Conservation (phyloP, 2,888 invertebrate genomes). For the Netelia virgata region DNA sequence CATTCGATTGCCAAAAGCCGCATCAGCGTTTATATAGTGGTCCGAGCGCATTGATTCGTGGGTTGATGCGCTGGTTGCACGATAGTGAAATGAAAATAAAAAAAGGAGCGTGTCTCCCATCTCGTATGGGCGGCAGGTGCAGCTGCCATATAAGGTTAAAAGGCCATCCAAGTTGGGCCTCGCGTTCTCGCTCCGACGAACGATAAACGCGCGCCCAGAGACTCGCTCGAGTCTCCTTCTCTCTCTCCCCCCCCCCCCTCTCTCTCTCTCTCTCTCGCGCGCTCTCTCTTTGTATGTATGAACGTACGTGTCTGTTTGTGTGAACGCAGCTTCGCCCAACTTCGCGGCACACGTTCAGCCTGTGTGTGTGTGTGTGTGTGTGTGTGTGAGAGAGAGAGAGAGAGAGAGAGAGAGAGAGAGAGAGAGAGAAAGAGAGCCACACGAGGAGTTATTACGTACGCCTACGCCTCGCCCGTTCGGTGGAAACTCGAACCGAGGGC, state of each 20-base stretch:
- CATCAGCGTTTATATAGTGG: not conserved
- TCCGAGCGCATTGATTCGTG: slow-evolving; percentile 67
- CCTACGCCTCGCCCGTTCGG: slow-evolving; percentile 75
- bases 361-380: too few relatives aligned
- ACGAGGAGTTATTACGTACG: slow-evolving; percentile 79
- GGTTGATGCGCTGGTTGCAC: slow-evolving; percentile 68
- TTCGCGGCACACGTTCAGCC: slow-evolving; percentile 68
- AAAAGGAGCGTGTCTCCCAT: slow-evolving; percentile 51
- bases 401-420: too few relatives aligned
- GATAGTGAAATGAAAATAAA: slow-evolving; percentile 66
- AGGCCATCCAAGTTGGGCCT: slow-evolving; percentile 77
- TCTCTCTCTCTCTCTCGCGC: too few relatives aligned
- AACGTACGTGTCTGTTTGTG: slow-evolving; percentile 8
- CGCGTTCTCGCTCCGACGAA: slow-evolving; percentile 68
- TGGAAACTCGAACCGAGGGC: slow-evolving; percentile 74
- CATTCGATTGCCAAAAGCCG: not conserved
- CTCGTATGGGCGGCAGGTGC: slow-evolving; percentile 80
- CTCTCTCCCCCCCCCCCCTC: not conserved
- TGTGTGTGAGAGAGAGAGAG: too few relatives aligned
- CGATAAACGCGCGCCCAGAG: slow-evolving; percentile 74
- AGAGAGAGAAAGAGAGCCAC: slow-evolving; percentile 50
- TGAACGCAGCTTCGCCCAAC: slow-evolving; percentile 75
- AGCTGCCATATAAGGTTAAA: slow-evolving; percentile 81
- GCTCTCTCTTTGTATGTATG: slow-evolving; percentile 20
- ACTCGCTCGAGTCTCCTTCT: slow-evolving; percentile 45